A percentile compares a stretch with the other conserved stretches of the same genome.
Evolutionary conservation across 2,888 invertebrate species (phyloP).

Genomic region (Zelleria hepariella): DNA sequence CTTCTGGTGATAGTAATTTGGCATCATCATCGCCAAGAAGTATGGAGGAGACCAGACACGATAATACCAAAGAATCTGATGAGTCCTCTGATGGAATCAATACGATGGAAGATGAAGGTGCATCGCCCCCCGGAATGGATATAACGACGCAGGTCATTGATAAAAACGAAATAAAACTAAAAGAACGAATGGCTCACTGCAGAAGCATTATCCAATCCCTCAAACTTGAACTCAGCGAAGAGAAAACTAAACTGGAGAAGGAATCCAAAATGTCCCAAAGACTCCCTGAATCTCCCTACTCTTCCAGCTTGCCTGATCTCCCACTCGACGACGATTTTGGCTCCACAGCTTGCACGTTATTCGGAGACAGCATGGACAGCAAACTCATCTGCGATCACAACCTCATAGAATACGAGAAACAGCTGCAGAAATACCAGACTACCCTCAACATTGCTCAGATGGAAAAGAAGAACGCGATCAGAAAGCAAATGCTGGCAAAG

Average conservation of each 20-base stretch:
- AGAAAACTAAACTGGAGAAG: constrained; percentile 44
- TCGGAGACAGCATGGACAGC: constrained; percentile 38
- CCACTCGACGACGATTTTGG: constrained; percentile 10
- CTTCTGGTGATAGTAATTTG: constrained; percentile 8
- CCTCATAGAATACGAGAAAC: constrained; percentile 58
- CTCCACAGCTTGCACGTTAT: constrained; percentile 20
- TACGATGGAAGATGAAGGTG: constrained; percentile 4
- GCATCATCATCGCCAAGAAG: not conserved
- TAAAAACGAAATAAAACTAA: constrained; percentile 45
- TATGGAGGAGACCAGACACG: not conserved
- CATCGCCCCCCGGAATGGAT: constrained; percentile 13
- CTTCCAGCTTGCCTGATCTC: not conserved
- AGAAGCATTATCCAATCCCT: constrained; percentile 50
- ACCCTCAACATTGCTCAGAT: constrained; percentile 58
- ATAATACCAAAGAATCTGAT: not conserved
- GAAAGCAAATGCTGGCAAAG: constrained; percentile 62
- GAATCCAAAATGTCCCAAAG: constrained; percentile 16
- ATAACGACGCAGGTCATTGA: constrained; percentile 33
- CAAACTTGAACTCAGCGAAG: constrained; percentile 48
- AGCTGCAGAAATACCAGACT: constrained; percentile 56
- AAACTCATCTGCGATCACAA: constrained; percentile 50
- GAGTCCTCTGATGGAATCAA: constrained; percentile 4
- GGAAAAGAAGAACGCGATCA: constrained; percentile 60
- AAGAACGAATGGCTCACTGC: constrained; percentile 52
- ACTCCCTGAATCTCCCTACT: not conserved